A percentile compares a stretch with the other conserved stretches of the same genome.
phyloP scores from a whole-genome alignment of 2,113 vertebrate genomes.

The Myodes glareolus region DNA sequence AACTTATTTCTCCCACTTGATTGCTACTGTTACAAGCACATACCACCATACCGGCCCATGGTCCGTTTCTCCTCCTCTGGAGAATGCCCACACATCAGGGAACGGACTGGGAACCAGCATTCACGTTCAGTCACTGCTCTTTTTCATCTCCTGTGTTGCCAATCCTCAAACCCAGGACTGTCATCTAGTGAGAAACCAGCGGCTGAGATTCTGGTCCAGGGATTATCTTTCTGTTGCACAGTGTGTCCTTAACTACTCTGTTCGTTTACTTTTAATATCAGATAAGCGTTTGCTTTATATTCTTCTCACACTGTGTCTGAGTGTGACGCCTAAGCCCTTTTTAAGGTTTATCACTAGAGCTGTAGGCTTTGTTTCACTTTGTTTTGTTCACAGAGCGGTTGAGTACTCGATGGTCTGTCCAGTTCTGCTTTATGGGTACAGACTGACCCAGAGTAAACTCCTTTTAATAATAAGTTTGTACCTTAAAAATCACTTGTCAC shows the following conservation, averaged over 20 bases:
- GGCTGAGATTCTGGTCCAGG: slow-evolving; percentile 47
- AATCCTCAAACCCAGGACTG: background rate
- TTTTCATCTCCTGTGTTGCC: slow-evolving; percentile 17
- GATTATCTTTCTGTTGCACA: background rate
- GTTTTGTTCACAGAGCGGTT: slow-evolving; percentile 10
- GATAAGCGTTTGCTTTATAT: background rate
- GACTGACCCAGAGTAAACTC: slow-evolving; percentile 25
- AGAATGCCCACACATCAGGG: background rate
- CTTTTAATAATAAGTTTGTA: slow-evolving; percentile 46
- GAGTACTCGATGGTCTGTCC: background rate
- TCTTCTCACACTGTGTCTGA: background rate
- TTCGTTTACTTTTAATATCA: slow-evolving; percentile 23
- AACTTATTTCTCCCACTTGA: background rate
- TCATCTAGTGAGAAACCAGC: slow-evolving; percentile 43
- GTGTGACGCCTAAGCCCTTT: background rate
- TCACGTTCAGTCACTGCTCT: background rate
- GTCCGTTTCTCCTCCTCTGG: background rate
- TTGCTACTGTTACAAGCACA: background rate
- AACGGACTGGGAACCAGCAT: background rate
- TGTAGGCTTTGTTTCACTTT: slow-evolving; percentile 23
- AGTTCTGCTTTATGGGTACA: slow-evolving; percentile 21
- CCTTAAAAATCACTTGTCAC: background rate
- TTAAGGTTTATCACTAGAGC: background rate
- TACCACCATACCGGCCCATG: background rate
- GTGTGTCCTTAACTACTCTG: background rate